These are phyloP conservation scores for Zophobas atratus DNA, from an alignment of 1,140 invertebrate species.

Conservation along the genomic window DNA sequence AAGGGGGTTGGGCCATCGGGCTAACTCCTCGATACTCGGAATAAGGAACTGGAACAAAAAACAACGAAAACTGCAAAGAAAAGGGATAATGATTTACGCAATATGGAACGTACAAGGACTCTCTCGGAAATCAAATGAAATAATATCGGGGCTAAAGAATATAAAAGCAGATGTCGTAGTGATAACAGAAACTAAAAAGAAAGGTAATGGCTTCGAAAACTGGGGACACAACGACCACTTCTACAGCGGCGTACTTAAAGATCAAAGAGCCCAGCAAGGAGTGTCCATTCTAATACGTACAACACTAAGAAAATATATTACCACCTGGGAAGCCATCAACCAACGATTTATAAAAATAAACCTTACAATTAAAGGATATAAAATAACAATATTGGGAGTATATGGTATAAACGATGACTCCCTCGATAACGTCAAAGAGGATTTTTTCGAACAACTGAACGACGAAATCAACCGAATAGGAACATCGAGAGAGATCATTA, in stretches of 20 bases:
- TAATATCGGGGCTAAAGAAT: too few relatives aligned
- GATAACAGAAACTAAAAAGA: background rate
- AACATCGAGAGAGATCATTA: conserved; percentile 42
- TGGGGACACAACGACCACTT: conserved; percentile 31
- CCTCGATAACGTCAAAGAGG: conserved; percentile 7
- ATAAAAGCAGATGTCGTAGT: too few relatives aligned
- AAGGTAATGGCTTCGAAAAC: conserved; percentile 5
- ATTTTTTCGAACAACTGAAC: conserved; percentile 35
- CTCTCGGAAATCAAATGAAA: too few relatives aligned
- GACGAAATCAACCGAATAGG: conserved; percentile 28
- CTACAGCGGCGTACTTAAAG: conserved; percentile 40
- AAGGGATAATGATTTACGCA: too few relatives aligned
- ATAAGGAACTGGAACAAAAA: too few relatives aligned
- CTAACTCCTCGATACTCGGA: too few relatives aligned
- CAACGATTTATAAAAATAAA: conserved; percentile 43
- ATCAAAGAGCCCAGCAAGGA: conserved; percentile 36
- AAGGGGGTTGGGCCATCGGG: too few relatives aligned
- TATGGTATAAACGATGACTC: conserved; percentile 45
- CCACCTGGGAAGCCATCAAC: conserved; percentile 36
- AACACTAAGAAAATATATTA: conserved; percentile 35
- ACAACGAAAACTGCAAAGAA: too few relatives aligned
- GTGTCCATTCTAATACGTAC: conserved; percentile 24
- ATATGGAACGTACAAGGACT: too few relatives aligned
- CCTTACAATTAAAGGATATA: conserved; percentile 4
- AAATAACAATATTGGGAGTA: conserved; percentile 36